Evolutionary conservation across 1,140 invertebrate species (phyloP), one percentile per base, ranked within the genome.

Genomic region (Zaprionus africanus): DNA sequence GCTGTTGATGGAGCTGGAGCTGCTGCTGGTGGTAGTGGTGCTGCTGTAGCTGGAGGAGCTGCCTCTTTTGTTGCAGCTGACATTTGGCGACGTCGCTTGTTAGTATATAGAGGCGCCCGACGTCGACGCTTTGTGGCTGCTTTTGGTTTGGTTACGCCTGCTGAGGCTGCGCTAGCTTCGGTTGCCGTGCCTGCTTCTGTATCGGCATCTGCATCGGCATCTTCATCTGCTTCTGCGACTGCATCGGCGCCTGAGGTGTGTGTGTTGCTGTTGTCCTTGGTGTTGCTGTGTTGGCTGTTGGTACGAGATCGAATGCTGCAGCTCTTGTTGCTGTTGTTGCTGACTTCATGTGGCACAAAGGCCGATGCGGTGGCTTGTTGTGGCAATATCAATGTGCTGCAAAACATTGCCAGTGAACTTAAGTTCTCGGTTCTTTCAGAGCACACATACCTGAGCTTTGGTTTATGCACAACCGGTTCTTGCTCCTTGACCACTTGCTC

Each of bases 301-400:
- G 56, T 31, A 38, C 36, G 51, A 38, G 63, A 34, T n/a, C 36
- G 28, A 64, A 46, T 70, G 36, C 28, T 71, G 58, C 36, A 57
- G 58, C 53, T 82, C 46, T 51, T 81, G 36, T 65, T 70, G n/a
- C 41, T 46, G n/a, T 11, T 34, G 31, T 46, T 46, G 36, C 38
- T 68, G 76, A 76, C 72, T 84, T 85, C 62, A 12, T 78, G 70
- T 34, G 78, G 75, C 62, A 85, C 85, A 68, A 88, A 88, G 6
- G 85, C 85, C 57, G 84, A 88, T 13, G 59, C 72, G 19, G 43
- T 76, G 56, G 49, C 72, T 64, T 65, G 58, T 64, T 82, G 87
- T 74, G 86, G 76, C 76, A 88, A 90, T 85, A 31, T 79, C 60
- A 88, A 56, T 58, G 82, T 82, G 81, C 85, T 88, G 46, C 54